Evolutionary conservation across 37 sponge, comb jelly and placozoan genomes (phyloP).

Genomic region (Ephydatia muelleri): DNA sequence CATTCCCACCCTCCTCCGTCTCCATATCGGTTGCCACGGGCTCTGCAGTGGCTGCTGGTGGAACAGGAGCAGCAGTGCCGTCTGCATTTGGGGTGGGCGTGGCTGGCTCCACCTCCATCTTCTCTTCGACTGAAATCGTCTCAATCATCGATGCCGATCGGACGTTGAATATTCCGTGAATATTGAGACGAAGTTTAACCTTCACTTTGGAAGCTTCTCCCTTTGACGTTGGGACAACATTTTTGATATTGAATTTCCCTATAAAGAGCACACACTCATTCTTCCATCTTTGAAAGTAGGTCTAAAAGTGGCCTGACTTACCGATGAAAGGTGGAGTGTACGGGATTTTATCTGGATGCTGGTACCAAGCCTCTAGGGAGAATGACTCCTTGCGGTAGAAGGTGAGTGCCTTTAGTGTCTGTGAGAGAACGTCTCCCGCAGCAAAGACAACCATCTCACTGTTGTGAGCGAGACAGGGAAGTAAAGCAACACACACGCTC

Average conservation of each 20-base stretch:
- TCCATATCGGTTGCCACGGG: neutral
- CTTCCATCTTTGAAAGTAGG: neutral
- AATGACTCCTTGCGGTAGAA: constrained; percentile 87
- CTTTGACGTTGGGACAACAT: constrained; percentile 79
- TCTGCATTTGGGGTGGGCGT: neutral
- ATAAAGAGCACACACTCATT: neutral
- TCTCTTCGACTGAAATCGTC: constrained; percentile 23
- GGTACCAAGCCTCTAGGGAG: constrained; percentile 66
- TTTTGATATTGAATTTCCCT: constrained; percentile 78
- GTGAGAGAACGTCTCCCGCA: constrained; percentile 65
- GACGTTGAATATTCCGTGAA: constrained; percentile 85
- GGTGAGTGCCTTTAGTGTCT: constrained; percentile 83
- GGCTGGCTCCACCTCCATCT: constrained; percentile 8
- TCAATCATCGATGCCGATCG: constrained; percentile 75
- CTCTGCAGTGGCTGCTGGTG: neutral
- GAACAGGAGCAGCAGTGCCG: neutral
- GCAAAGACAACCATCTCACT: constrained; percentile 89
- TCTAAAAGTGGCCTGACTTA: neutral
- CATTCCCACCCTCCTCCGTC: constrained; percentile 13
- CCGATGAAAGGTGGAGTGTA: constrained; percentile 16
- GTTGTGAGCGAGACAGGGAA: neutral
- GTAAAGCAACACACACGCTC: neutral
- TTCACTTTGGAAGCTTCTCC: constrained; percentile 90
- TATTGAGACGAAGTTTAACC: constrained; percentile 90
- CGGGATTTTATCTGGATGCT: neutral